These are phyloP conservation scores for Pipistrellus nathusii DNA, from an alignment of 2,797 vertebrate genomes.

Conservation along the genomic window DNA sequence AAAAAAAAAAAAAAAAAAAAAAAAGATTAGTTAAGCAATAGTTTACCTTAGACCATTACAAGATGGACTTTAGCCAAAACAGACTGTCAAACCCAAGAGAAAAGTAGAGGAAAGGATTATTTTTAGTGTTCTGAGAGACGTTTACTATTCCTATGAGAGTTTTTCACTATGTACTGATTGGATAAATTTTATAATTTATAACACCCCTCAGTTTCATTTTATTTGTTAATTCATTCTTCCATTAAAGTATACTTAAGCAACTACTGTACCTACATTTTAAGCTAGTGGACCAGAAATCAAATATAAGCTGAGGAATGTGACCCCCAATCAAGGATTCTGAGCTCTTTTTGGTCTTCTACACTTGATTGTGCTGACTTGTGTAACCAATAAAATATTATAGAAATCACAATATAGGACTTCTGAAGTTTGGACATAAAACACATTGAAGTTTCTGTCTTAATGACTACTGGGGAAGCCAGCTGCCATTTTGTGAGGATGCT, in stretches of 20 bases:
- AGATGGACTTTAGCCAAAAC: conserved; percentile 64
- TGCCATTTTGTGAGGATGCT: background rate
- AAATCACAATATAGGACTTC: background rate
- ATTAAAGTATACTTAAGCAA: background rate
- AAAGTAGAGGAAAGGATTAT: conserved; percentile 47
- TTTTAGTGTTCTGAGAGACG: conserved; percentile 50
- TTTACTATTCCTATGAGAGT: conserved; percentile 8
- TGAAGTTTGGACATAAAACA: background rate
- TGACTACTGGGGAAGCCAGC: background rate
- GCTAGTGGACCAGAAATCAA: background rate
- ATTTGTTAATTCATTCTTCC: background rate
- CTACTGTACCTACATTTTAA: background rate
- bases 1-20: conserved; percentile 46
- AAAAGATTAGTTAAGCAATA: conserved; percentile 49
- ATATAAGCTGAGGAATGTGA: background rate
- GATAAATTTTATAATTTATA: background rate
- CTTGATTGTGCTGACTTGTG: background rate
- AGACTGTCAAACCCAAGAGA: conserved; percentile 49
- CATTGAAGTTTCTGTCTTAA: background rate
- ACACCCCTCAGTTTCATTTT: background rate
- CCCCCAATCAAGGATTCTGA: fast-evolving
- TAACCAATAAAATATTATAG: background rate
- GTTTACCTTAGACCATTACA: conserved; percentile 68
- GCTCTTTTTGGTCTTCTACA: background rate
- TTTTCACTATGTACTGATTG: background rate